Conservation (phyloP, 2,888 invertebrate species). For the Heterodera filipjevi region DNA sequence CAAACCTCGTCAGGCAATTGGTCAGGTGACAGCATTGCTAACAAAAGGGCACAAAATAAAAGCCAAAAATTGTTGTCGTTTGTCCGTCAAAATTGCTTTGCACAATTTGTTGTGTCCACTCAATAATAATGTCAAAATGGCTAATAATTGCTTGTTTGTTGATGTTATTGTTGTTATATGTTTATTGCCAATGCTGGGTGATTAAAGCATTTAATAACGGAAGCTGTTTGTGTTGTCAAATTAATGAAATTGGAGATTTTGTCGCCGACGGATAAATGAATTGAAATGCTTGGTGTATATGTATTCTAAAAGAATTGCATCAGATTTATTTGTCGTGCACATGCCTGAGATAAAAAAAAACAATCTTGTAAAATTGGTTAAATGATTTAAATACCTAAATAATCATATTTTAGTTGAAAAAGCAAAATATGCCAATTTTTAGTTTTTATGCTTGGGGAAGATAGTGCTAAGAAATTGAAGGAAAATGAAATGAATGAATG, state of each 20-base stretch:
- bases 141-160: not conserved
- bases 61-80: not conserved
- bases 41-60: not conserved
- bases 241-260: not conserved
- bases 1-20: slow-evolving; percentile 6
- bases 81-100: not conserved
- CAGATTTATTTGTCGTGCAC: too few relatives aligned
- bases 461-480: not conserved
- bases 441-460: not conserved
- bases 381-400: too few relatives aligned
- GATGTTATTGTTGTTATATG: not conserved
- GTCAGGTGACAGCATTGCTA: slow-evolving; percentile 2
- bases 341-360: too few relatives aligned
- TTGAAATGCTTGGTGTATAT: too few relatives aligned
- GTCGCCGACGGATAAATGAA: not conserved
- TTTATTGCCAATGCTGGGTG: not conserved
- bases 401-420: too few relatives aligned
- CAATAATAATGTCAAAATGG: too few relatives aligned
- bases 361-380: too few relatives aligned
- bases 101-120: too few relatives aligned
- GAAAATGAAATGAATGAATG: not conserved
- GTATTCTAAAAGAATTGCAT: too few relatives aligned
- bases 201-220: not conserved
- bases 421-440: too few relatives aligned
- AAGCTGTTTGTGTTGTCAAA: not conserved